Evolutionary conservation across 1,140 invertebrate species (phyloP).

Genomic region (Magallana ariakensis): DNA sequence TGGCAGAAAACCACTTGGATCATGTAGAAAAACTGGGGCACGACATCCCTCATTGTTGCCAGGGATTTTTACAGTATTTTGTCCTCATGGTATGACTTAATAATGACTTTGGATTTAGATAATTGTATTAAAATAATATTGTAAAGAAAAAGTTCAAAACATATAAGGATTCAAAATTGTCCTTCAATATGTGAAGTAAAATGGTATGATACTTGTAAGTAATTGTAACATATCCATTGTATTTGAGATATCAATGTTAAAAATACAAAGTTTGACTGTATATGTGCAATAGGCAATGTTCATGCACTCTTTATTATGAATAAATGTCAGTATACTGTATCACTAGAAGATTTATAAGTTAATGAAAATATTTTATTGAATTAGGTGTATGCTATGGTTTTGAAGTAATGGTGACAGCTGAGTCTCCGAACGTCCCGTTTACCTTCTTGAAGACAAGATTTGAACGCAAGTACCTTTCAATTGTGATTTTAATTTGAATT

Average conservation of each 20-base stretch:
- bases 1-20: slow-evolving; percentile 5
- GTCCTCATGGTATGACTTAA: slow-evolving; percentile 46
- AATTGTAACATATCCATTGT: not conserved
- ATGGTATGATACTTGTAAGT: not conserved
- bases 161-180: not conserved
- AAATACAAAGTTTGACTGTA: not conserved
- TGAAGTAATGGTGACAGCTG: slow-evolving; percentile 48
- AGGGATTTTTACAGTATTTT: slow-evolving; percentile 50
- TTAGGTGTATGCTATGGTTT: slow-evolving; percentile 55
- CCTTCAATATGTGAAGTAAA: not conserved
- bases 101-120: not conserved
- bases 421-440: slow-evolving; percentile 53
- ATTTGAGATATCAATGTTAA: not conserved
- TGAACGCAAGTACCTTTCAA: slow-evolving; percentile 10
- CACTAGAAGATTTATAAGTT: not conserved
- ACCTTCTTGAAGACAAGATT: slow-evolving; percentile 51
- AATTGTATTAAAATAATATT: no score
- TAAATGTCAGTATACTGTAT: not conserved
- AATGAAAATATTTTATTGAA: slow-evolving; percentile 30
- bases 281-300: not conserved
- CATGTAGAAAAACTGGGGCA: slow-evolving; percentile 37
- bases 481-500: not conserved
- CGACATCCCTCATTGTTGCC: slow-evolving; percentile 39
- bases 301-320: slow-evolving; percentile 9
- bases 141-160: no score